Evolutionary conservation across 53 echinoderm and acorn worm species (phyloP), one percentile per base, ranked within the genome.

Genomic region (Crossaster papposus): DNA sequence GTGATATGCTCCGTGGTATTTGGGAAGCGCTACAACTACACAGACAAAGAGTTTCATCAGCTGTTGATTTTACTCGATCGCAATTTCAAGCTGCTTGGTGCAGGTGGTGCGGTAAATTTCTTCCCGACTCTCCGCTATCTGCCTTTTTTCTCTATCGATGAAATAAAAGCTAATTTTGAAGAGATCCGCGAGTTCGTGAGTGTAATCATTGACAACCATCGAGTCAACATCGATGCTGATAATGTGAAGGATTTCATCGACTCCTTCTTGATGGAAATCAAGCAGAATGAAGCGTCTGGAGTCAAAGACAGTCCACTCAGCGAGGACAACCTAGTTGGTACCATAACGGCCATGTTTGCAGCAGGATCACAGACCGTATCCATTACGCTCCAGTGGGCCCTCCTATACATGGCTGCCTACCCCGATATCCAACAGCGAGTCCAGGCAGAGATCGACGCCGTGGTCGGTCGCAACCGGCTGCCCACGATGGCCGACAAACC

Each of bases 391-490:
- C 87, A 63, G 30, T 93, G 93, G 93, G 51, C 79, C 7, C 37
- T 90, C 44, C 36, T 93, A 14, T 84, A 79, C 70, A 78, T 93
- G 90, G 86, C 86, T 51, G 55, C 50, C 74, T 63, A 90, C 84
- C 90, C 90, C 18, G 65, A 88, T 14, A 76, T 93, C 63, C 93
- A 93, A 54, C 62, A 70, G 81, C 76, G 81, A 53, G 90, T 90
- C 65, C 93, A 93, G 18, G 90, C 77, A 1, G 93, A 93, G 68
- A 90, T 93, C 28, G 93, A 93, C 54, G 30, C 36, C 83, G 53
- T 86, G 20, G 79, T 93, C 15, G 93, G 93, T 22, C 86, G 93
- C 44, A 83, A 93, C 80, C 78, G 86, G 37, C 72, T 83, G 14
- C 93, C 93, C 14, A 51, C 72, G 23, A 64, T 93, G 44, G 29